These are phyloP conservation scores for Euglossa dilemma DNA, from an alignment of 1,140 invertebrate species.

Conservation along the genomic window DNA sequence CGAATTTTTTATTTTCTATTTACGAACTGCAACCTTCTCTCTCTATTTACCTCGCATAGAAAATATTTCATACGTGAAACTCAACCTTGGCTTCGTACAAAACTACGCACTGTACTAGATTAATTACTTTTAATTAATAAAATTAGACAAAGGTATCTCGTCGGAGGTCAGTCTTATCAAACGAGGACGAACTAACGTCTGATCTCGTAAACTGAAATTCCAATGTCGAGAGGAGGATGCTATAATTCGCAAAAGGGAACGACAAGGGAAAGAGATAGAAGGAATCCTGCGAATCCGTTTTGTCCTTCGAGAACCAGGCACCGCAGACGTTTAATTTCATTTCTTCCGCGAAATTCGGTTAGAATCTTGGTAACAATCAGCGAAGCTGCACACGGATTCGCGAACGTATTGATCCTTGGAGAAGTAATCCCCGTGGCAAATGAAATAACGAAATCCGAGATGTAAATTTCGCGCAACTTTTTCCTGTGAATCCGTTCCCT, in stretches of 20 bases:
- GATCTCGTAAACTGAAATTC: slow-evolving; percentile 10
- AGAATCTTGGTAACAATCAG: background rate
- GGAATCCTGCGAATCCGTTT: background rate
- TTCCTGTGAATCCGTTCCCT: background rate
- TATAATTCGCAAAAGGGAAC: background rate
- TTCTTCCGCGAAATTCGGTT: background rate
- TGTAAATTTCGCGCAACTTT: slow-evolving; percentile 7
- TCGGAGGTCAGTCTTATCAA: background rate
- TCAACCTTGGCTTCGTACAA: too few relatives aligned
- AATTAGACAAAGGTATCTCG: too few relatives aligned
- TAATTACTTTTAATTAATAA: too few relatives aligned
- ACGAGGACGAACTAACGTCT: background rate
- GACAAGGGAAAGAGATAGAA: background rate
- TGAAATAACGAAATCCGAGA: background rate
- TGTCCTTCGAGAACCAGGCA: background rate
- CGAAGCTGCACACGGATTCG: background rate
- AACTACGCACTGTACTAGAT: too few relatives aligned
- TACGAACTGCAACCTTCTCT: too few relatives aligned
- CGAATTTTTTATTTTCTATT: too few relatives aligned
- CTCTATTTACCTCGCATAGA: too few relatives aligned
- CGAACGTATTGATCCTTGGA: background rate
- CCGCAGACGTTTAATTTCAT: background rate
- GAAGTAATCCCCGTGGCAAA: background rate
- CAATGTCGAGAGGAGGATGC: background rate
- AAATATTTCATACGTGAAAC: too few relatives aligned